Evolutionary conservation across 2,888 invertebrate genomes (phyloP), one percentile per base, ranked within the genome.

Genomic region (Trachelus iudaicus): DNA sequence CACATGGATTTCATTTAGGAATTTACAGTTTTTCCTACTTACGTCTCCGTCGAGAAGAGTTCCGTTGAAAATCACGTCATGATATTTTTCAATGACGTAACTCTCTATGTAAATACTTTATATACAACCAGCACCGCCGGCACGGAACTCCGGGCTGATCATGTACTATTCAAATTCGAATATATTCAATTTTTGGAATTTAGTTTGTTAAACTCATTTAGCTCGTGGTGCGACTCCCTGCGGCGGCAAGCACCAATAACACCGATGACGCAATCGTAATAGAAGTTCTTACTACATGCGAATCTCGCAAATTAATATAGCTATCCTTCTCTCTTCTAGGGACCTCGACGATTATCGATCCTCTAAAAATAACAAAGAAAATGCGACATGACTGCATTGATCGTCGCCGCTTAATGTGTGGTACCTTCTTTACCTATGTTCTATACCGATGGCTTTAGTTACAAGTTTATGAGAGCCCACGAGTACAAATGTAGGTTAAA

Each of bases 81-180:
- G 33, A 33, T 69, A 69, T 30, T 33, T 31, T 33, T 33, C 11
- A 15, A 71, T 71, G 31, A 34, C 12, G 34, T 33, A 71, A 71
- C 71, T 71, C 31, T 34, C 71, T 71, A 23, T 23, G 56, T 56
- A 71, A 71, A 71, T 71, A 31, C 71, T 71, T 71, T 71, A 31
- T 9, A 71, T 71, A 71, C 34, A 71, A 33, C 15, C 83, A 80
- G 71, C 83, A 79, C n/a, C 77, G 80, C 73, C 73, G 34, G 37
- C 73, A 79, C 75, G 78, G 76, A 71, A 23, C 2, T 56, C 23
- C 23, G 56, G 40, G 56, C 23, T 56, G 23, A 56, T 77, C 80
- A 87, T 89, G 87, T 89, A 86, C 89, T 89, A 89, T 89, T 89
- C 88, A 89, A 87, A 89, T 89, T 76, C 79, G 86, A 83, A 88